These are phyloP conservation scores for Gyps fulvus DNA, from an alignment of 2,113 vertebrate species.

Conservation along the genomic window DNA sequence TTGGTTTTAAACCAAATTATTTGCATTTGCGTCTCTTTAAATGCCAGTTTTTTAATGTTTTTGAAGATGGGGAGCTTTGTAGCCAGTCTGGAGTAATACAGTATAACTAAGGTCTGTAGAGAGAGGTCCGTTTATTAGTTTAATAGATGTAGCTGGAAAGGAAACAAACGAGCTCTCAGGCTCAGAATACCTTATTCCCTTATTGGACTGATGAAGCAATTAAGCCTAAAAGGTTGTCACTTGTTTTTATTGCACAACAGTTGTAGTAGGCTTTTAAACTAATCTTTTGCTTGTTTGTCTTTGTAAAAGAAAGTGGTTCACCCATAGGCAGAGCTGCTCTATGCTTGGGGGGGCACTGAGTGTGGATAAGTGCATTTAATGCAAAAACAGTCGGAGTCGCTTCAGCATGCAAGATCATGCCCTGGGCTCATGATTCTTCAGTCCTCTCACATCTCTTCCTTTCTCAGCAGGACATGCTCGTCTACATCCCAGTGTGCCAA, in stretches of 20 bases:
- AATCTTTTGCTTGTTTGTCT: slow-evolving; percentile 6
- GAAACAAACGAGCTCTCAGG: not conserved
- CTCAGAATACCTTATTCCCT: not conserved
- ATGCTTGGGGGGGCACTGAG: not conserved
- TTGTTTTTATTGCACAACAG: not conserved
- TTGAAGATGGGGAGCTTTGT: not conserved
- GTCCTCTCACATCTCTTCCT: slow-evolving; percentile 63
- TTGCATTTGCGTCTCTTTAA: not conserved
- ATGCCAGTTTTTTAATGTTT: not conserved
- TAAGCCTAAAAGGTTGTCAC: slow-evolving; percentile 32
- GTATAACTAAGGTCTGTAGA: not conserved
- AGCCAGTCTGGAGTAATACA: not conserved
- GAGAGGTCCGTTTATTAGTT: not conserved
- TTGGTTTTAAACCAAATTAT: not conserved
- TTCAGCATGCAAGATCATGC: not conserved
- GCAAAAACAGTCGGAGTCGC: not conserved
- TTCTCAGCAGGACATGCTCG: slow-evolving; percentile 51
- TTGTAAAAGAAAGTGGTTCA: not conserved
- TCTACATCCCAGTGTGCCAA: slow-evolving; percentile 44
- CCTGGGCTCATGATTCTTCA: slow-evolving; percentile 2
- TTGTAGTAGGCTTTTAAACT: slow-evolving; percentile 25
- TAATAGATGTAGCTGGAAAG: not conserved
- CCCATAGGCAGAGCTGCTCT: not conserved
- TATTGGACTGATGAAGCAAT: slow-evolving; percentile 8
- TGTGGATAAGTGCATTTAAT: not conserved